Percentiles rank a stretch among this genome's conserved stretches.
These are phyloP conservation scores for Drosophila obscura DNA, from an alignment of 1,140 invertebrate genomes.

Conservation along the genomic window DNA sequence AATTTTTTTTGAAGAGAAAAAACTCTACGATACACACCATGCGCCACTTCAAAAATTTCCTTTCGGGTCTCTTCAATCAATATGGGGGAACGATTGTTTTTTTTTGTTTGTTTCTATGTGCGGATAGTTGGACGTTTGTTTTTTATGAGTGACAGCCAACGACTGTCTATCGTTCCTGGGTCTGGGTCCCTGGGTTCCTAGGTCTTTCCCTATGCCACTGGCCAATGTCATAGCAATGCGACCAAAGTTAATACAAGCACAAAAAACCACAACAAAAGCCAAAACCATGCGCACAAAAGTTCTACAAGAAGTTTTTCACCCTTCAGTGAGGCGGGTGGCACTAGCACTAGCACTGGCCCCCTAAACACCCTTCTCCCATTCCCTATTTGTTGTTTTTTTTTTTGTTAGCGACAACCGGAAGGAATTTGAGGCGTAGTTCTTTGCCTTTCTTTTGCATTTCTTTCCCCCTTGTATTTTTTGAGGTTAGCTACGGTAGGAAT, in stretches of 20 bases:
- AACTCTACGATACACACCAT: constrained; percentile 55
- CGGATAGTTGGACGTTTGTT: constrained; percentile 54
- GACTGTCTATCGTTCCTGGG: constrained; percentile 51
- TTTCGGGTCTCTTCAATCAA: constrained; percentile 32
- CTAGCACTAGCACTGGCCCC: not conserved
- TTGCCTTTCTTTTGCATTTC: constrained; percentile 20
- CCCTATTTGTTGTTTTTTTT: constrained; percentile 37
- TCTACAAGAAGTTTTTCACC: constrained; percentile 67
- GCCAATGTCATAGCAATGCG: constrained; percentile 81
- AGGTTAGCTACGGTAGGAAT: constrained; percentile 52
- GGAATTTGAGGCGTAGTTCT: constrained; percentile 67
- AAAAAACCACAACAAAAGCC: constrained; percentile 77
- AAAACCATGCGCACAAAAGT: constrained; percentile 74
- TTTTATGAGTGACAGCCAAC: constrained; percentile 68
- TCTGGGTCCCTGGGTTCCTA: constrained; percentile 16
- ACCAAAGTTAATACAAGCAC: constrained; percentile 71
- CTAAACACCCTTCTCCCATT: not conserved
- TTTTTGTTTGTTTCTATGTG: constrained; percentile 1
- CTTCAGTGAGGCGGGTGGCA: constrained; percentile 11
- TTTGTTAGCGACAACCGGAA: constrained; percentile 61
- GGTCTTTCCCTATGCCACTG: constrained; percentile 5
- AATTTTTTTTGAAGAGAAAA: not conserved
- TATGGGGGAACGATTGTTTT: constrained; percentile 4
- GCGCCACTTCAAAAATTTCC: constrained; percentile 19
- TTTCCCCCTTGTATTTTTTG: constrained; percentile 37